Evolutionary conservation across 2,888 invertebrate species (phyloP).

Genomic region (Papilio demoleus): DNA sequence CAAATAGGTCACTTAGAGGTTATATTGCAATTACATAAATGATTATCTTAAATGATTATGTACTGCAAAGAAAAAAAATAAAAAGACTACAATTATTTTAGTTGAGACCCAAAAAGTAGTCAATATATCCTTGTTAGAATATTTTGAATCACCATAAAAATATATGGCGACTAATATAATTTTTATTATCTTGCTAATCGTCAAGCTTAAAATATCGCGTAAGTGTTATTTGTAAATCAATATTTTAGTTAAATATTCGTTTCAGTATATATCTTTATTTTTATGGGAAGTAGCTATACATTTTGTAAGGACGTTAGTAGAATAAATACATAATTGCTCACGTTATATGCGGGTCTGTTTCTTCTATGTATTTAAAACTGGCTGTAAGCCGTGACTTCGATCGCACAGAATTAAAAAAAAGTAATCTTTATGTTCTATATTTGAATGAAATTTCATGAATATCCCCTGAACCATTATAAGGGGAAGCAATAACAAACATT

Average conservation of each 20-base stretch:
- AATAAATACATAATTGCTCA: constrained; percentile 30
- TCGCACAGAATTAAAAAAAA: too few relatives aligned
- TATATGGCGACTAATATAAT: not conserved
- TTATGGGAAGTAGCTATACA: constrained; percentile 65
- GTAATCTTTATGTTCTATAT: too few relatives aligned
- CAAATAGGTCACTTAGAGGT: constrained; percentile 18
- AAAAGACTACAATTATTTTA: too few relatives aligned
- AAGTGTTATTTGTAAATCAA: constrained; percentile 55
- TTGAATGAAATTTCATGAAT: too few relatives aligned
- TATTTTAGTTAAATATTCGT: constrained; percentile 71
- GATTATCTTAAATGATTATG: not conserved
- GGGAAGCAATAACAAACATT: too few relatives aligned
- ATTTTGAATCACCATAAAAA: too few relatives aligned
- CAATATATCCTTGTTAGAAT: too few relatives aligned
- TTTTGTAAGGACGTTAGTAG: constrained; percentile 47
- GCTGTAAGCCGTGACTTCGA: too few relatives aligned
- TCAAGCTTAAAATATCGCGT: constrained; percentile 31
- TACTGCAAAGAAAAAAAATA: too few relatives aligned
- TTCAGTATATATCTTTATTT: constrained; percentile 45
- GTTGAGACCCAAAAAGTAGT: too few relatives aligned
- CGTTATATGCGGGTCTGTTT: constrained; percentile 26
- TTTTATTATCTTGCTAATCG: constrained; percentile 9
- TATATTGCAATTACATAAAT: constrained; percentile 21
- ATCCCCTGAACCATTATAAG: too few relatives aligned
- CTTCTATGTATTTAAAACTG: too few relatives aligned